Evolutionary conservation across 2,113 vertebrate genomes (phyloP).

Genomic region (Epinephelus fuscoguttatus): DNA sequence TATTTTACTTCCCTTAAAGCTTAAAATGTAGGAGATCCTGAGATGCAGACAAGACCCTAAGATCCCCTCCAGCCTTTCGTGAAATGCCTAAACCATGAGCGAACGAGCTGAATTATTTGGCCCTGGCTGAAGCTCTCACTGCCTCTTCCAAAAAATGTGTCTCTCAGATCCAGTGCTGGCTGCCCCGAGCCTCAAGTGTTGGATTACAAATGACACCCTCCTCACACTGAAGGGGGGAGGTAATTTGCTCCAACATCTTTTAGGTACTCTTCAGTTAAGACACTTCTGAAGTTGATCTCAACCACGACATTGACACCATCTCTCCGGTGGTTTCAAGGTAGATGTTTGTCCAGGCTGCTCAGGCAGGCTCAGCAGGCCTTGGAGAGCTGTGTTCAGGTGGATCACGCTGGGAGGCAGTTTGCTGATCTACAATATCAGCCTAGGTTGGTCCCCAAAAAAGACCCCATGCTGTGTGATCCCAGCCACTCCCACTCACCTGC

Average conservation of each 20-base stretch:
- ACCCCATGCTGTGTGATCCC: neutral
- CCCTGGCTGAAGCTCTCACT: conserved; percentile 5
- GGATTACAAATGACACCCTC: neutral
- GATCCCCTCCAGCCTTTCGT: neutral
- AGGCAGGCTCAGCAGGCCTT: neutral
- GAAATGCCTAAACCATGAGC: neutral
- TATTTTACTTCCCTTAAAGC: neutral
- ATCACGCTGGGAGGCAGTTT: neutral
- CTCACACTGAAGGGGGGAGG: neutral
- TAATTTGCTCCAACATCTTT: neutral
- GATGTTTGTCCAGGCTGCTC: conserved; percentile 3
- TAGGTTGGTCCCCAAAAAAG: too few relatives aligned
- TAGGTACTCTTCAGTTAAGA: neutral
- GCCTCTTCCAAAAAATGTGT: neutral
- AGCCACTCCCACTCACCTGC: conserved; percentile 11
- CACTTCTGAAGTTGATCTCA: conserved; percentile 1
- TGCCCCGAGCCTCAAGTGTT: neutral
- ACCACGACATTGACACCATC: neutral
- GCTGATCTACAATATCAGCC: neutral
- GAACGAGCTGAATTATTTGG: neutral
- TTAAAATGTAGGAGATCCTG: neutral
- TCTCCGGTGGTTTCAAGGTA: neutral
- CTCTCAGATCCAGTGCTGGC: neutral
- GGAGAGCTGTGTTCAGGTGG: neutral
- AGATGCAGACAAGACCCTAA: neutral